Evolutionary conservation across 2,797 vertebrate genomes (phyloP).

Genomic region (Macropodus opercularis): DNA sequence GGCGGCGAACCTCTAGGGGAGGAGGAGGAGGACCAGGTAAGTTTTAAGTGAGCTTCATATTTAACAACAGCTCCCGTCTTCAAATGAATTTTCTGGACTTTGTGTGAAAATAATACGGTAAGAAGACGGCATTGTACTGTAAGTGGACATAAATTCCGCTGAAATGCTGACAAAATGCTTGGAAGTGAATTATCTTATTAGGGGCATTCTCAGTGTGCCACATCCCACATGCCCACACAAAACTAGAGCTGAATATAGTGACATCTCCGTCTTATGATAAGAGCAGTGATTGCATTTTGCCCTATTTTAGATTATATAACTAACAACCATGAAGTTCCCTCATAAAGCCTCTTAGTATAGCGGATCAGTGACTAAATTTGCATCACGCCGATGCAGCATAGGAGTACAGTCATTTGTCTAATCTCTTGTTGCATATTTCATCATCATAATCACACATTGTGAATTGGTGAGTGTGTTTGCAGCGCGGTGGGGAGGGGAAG

Average conservation of each 20-base stretch:
- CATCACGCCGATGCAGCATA: constrained; percentile 77
- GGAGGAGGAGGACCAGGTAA: constrained; percentile 46
- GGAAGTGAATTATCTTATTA: constrained; percentile 73
- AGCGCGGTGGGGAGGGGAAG: not conserved
- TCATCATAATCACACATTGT: constrained; percentile 71
- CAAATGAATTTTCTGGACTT: constrained; percentile 36
- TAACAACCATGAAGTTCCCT: constrained; percentile 84
- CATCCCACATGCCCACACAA: constrained; percentile 60
- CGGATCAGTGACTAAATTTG: constrained; percentile 84
- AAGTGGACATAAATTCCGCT: constrained; percentile 67
- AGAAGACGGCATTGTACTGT: constrained; percentile 52
- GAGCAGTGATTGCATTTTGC: constrained; percentile 80
- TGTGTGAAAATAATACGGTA: constrained; percentile 44
- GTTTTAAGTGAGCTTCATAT: constrained; percentile 51
- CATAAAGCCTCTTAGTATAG: constrained; percentile 85
- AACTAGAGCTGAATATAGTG: constrained; percentile 63
- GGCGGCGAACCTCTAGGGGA: constrained; percentile 64
- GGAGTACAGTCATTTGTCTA: constrained; percentile 82
- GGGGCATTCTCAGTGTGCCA: constrained; percentile 50
- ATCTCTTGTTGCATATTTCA: constrained; percentile 85
- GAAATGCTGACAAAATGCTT: constrained; percentile 66
- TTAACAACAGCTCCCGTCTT: constrained; percentile 34
- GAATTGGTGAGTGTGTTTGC: constrained; percentile 23
- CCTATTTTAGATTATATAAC: constrained; percentile 83
- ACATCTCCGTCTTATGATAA: constrained; percentile 77